Evolutionary conservation across 2,797 vertebrate genomes (phyloP), one percentile per base, ranked within the genome.

Genomic region (Danio albolineatus): DNA sequence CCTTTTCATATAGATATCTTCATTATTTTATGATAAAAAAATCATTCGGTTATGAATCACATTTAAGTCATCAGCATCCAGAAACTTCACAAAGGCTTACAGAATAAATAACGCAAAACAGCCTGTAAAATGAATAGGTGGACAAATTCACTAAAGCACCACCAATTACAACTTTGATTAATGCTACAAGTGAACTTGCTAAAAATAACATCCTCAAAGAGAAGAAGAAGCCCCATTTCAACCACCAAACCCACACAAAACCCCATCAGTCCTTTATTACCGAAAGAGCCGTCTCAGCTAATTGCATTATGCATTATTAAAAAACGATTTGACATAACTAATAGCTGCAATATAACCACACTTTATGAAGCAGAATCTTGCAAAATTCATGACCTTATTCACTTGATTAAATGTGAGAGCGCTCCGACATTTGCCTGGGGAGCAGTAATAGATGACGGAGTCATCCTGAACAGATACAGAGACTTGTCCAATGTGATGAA

Each of bases 401-500:
- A 51, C n/a, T 75, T 53, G 73, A 51, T 75, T 62, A 62, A 75
- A 51, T 62, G 28, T 41, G 46, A 51, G 28, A 16, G n/a, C 1
- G 10, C 19, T 54, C 12, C 10, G 16, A 53, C 48, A 59, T 19
- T 39, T 59, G 54, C 54, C 36, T 60, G 41, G 39, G 53, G 38
- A 57, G 38, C 41, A 72, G 13, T 14, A 10, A 73, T 73, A 14
- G 17, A 14, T 5, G 57, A 46, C 4, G 13, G 54, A 14, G 13
- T 17, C 72, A 49, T 10, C 44, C 16, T 13, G 28, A 38, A 48
- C 16, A 57, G 53, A 57, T 28, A 28, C 28, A 28, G 28, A 28
- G 3, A 28, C 28, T 28, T 28, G 28, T 28, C 28, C 28, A 28
- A 28, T 28, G 28, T 28, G 28, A 28, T 28, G 28, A 28, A 28